These are phyloP conservation scores for Saguinus imperator DNA, from an alignment of 2,113 vertebrate genomes.

Conservation along the genomic window DNA sequence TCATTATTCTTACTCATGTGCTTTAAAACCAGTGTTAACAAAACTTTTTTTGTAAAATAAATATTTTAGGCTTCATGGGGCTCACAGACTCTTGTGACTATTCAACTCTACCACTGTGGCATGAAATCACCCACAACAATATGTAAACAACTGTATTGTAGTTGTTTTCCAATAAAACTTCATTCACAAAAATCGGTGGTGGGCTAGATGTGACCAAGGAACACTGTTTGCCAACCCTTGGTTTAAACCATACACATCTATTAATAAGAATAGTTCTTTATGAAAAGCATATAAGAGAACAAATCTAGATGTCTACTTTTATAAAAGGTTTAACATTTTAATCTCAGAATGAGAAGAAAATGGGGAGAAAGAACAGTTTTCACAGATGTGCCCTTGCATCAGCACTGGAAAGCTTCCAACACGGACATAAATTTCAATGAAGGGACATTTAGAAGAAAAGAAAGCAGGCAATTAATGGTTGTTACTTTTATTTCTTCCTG, in stretches of 20 bases:
- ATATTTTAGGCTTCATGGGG: neutral
- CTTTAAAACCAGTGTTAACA: neutral
- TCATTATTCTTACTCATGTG: neutral
- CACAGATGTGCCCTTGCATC: neutral
- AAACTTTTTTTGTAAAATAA: neutral
- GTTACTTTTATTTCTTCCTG: neutral
- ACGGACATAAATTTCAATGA: neutral
- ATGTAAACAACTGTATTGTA: neutral
- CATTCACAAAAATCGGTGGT: constrained; percentile 13
- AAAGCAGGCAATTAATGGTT: neutral
- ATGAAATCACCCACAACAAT: neutral
- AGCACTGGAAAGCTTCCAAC: constrained; percentile 20
- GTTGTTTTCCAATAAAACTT: neutral
- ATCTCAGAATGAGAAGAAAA: neutral
- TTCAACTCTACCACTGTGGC: neutral
- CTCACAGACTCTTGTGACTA: neutral
- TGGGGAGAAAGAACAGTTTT: neutral
- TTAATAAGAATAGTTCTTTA: constrained; percentile 35
- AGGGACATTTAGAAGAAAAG: neutral
- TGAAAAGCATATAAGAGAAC: constrained; percentile 6
- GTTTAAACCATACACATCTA: neutral
- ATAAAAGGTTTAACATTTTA: neutral
- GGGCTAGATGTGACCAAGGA: neutral
- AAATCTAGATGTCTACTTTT: neutral
- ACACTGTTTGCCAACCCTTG: neutral